Evolutionary conservation across 2,113 vertebrate genomes (phyloP), one percentile per base, ranked within the genome.

Genomic region (Lampris megalopsis): DNA sequence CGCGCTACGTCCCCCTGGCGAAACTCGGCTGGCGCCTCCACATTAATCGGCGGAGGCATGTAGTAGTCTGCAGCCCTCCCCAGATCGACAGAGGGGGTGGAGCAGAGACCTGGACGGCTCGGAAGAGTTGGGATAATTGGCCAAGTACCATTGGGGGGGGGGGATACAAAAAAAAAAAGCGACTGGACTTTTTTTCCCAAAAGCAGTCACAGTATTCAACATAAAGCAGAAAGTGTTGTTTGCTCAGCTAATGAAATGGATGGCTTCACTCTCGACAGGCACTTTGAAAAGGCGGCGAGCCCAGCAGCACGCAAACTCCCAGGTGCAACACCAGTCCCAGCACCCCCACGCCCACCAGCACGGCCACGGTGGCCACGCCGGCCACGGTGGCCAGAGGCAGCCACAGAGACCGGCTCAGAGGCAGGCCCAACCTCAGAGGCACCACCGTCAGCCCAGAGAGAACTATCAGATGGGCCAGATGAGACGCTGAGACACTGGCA

Each of bases 381-480:
- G 71, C 0, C 92, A 92, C 6, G 92, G 81, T 0, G 92, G 88
- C 50, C 93, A 89, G 65, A 90, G 92, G 64, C 92, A 92, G 61
- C 73, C 77, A 61, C 86, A 75, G 61, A 86, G 90, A 68, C 92
- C 92, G 71, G 87, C 86, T 11, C 91, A 90, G 81, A 85, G 89
- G 35, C 92, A 96, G 86, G 95, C 97, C 57, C 97, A 96, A 78
- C 96, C 96, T 0, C 97, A 94, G 85, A 95, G 97, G 71, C 97
- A 94, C 92, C 92, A 97, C 93, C 95, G 97, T 86, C 93, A 95
- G 85, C 96, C 96, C 69, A 92, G 98, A 61, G 98, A 99, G 92
- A 98, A 96, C 92, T 99, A 99, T 84, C 98, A 98, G 87, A 99
- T 99, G 97, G 97, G 98, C 89, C 97, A 98, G 92, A 97, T 99